Percentiles rank a stretch among this genome's conserved stretches.
These are phyloP conservation scores for Heterotilapia buettikoferi DNA, from an alignment of 2,113 vertebrate species.

Conservation along the genomic window DNA sequence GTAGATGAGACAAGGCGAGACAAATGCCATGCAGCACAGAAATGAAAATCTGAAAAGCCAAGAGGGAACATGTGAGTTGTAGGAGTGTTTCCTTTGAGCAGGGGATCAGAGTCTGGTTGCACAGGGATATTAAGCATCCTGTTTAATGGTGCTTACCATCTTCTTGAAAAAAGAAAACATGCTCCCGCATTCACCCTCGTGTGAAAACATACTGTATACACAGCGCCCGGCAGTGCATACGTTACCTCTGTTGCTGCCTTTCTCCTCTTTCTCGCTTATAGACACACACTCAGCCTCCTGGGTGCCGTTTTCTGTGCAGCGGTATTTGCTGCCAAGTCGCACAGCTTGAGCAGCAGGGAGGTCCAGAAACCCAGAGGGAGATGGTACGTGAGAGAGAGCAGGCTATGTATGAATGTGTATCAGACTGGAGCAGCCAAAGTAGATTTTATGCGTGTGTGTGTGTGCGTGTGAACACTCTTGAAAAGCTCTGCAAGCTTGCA, in stretches of 20 bases:
- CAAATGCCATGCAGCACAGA: constrained; percentile 26
- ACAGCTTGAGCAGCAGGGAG: constrained; percentile 68
- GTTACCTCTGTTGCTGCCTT: background rate
- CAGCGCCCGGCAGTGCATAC: background rate
- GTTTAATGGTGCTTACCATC: constrained; percentile 53
- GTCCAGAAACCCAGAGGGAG: constrained; percentile 62
- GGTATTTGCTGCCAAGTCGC: constrained; percentile 65
- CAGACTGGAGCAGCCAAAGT: background rate
- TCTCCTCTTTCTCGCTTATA: background rate
- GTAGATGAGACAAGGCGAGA: constrained; percentile 16
- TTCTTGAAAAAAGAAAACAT: background rate
- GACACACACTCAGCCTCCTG: constrained; percentile 36
- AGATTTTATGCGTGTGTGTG: background rate
- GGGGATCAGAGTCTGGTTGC: constrained; percentile 22
- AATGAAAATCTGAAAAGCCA: constrained; percentile 20
- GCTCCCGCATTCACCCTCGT: background rate
- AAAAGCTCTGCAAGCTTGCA: background rate
- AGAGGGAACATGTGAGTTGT: constrained; percentile 22
- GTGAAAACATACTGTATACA: background rate
- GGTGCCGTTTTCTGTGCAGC: constrained; percentile 32
- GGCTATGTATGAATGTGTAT: constrained; percentile 11
- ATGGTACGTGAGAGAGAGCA: constrained; percentile 72
- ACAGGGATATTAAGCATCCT: constrained; percentile 50
- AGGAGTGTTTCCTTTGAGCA: constrained; percentile 10
- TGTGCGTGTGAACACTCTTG: background rate